phyloP scores from a whole-genome alignment of 1,140 invertebrate genomes.

The Drosophila saltans region DNA sequence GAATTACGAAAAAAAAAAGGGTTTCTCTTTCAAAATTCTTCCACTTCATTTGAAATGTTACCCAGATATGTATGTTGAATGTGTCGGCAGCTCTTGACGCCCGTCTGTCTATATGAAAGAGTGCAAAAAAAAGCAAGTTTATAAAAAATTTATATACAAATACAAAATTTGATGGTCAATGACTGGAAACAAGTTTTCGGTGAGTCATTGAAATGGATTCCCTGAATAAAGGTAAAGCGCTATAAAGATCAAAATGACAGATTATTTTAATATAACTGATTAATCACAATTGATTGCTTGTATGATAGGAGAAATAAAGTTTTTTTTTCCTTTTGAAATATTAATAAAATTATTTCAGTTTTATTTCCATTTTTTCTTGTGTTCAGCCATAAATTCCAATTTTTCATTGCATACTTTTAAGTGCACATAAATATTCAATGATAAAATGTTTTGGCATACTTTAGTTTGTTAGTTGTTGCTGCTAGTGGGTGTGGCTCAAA shows the following conservation, averaged over 20 bases:
- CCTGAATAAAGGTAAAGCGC: not conserved
- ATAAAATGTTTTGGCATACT: slow-evolving; percentile 25
- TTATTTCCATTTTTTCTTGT: no score
- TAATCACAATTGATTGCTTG: slow-evolving; percentile 23
- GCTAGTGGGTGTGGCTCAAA: slow-evolving; percentile 18
- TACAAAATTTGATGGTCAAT: not conserved
- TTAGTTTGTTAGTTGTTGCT: slow-evolving; percentile 11
- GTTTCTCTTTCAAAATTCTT: slow-evolving; percentile 33
- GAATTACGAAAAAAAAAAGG: slow-evolving; percentile 38
- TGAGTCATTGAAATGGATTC: not conserved
- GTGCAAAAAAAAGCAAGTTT: slow-evolving; percentile 20
- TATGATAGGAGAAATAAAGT: not conserved
- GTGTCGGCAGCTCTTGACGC: slow-evolving; percentile 52
- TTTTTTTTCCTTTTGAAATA: not conserved
- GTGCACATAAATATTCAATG: slow-evolving; percentile 56
- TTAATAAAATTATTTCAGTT: slow-evolving; percentile 10
- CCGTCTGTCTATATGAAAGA: slow-evolving; percentile 54
- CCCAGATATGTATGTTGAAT: slow-evolving; percentile 12
- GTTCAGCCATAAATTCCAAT: slow-evolving; percentile 28
- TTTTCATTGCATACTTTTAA: slow-evolving; percentile 63
- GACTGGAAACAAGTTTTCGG: slow-evolving; percentile 1
- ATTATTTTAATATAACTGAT: slow-evolving; percentile 33
- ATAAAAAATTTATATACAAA: not conserved
- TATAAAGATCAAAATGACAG: slow-evolving; percentile 25
- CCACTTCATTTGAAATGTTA: slow-evolving; percentile 47